Conservation (phyloP, 2,888 invertebrate species). For the Digitonthophagus gazella region DNA sequence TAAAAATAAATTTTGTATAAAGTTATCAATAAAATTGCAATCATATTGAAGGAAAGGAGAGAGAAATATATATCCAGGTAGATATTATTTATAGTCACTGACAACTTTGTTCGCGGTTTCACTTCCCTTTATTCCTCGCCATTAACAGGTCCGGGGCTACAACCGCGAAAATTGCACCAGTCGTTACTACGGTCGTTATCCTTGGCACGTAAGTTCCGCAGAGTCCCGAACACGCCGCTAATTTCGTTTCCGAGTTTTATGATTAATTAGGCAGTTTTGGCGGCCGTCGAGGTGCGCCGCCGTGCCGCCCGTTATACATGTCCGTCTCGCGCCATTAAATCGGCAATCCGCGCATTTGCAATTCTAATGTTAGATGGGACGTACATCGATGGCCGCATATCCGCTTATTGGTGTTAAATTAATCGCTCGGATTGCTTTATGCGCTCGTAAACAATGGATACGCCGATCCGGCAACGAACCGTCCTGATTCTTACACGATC, state of each 20-base stretch:
- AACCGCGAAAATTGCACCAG: background rate
- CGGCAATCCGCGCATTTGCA: constrained; percentile 14
- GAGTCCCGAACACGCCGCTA: background rate
- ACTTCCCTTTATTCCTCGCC: background rate
- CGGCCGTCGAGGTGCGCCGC: background rate
- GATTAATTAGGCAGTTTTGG: constrained; percentile 9
- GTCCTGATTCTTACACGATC: background rate
- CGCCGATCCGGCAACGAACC: background rate
- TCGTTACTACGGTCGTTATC: background rate
- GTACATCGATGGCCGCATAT: constrained; percentile 11
- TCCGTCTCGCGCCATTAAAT: constrained; percentile 3
- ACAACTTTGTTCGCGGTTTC: background rate
- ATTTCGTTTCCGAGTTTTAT: constrained; percentile 11
- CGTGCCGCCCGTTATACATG: background rate
- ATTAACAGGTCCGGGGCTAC: background rate
- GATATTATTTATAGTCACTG: background rate
- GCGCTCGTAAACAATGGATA: background rate
- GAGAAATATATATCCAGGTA: background rate
- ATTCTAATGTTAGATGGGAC: constrained; percentile 15
- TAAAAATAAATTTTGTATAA: too few species aligned
- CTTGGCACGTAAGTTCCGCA: background rate
- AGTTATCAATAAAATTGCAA: too few species aligned
- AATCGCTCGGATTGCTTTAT: constrained; percentile 6
- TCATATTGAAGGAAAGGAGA: too few species aligned
- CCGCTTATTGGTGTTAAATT: constrained; percentile 17